Percentiles rank a stretch among this genome's conserved stretches.
These are phyloP conservation scores for Palaemon carinicauda DNA, from an alignment of 1,140 invertebrate genomes.

Conservation along the genomic window DNA sequence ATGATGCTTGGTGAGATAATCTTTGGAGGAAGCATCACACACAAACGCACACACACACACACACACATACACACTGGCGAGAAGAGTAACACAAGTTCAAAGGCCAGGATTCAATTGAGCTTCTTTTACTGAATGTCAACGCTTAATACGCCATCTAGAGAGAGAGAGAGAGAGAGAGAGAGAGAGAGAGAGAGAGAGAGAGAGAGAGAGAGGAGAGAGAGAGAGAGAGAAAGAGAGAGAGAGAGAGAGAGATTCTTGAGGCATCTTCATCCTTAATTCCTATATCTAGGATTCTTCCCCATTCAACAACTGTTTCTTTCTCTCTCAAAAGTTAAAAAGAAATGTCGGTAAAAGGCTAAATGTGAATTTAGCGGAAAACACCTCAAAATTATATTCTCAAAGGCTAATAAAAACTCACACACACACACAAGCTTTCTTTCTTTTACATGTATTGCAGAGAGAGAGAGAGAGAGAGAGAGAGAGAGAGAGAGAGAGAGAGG, in stretches of 20 bases:
- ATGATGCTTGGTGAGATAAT: not conserved
- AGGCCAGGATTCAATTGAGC: not conserved
- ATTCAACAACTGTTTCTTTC: not conserved
- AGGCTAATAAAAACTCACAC: too few species aligned
- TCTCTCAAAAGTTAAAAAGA: not conserved
- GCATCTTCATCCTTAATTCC: not conserved
- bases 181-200: slow-evolving; percentile 5
- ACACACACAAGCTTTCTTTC: not conserved
- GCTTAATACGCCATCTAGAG: not conserved
- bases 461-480: slow-evolving; percentile 34
- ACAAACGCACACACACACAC: not conserved
- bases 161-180: slow-evolving; percentile 8
- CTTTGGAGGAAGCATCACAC: too few species aligned
- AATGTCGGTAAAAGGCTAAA: too few species aligned
- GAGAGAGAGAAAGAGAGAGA: slow-evolving; percentile 1
- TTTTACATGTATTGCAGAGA: not conserved
- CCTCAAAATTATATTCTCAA: too few species aligned
- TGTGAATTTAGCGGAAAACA: too few species aligned
- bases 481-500: slow-evolving; percentile 34
- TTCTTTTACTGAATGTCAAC: not conserved
- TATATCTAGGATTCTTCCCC: not conserved
- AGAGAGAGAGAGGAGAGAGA: slow-evolving; percentile 5
- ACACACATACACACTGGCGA: not conserved
- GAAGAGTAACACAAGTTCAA: not conserved
- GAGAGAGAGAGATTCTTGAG: not conserved